Conservation (phyloP, 2,113 vertebrate genomes). For the Paedocypris sp. region DNA sequence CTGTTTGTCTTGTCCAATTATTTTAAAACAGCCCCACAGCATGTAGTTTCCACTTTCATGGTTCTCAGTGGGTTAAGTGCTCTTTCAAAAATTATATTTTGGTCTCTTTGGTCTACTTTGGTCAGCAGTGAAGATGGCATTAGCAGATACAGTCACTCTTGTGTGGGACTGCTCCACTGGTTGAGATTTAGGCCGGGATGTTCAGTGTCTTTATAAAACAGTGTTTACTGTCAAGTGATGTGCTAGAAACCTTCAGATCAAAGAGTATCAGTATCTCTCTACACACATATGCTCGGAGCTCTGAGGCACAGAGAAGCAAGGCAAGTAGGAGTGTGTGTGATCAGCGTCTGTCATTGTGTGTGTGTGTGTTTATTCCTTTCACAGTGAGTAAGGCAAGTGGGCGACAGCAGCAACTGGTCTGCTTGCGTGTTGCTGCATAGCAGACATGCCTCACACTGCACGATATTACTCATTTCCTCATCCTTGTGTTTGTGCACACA, state of each 20-base stretch:
- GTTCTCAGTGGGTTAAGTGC: too few species aligned
- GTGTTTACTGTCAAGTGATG: not conserved
- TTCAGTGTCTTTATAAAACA: too few species aligned
- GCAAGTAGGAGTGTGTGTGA: constrained; percentile 34
- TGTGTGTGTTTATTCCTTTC: constrained; percentile 48
- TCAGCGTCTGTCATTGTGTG: constrained; percentile 37
- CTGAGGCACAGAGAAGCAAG: constrained; percentile 2
- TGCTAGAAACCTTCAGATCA: not conserved
- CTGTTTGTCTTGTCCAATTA: too few species aligned
- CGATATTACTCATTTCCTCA: constrained; percentile 73
- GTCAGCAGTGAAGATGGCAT: too few species aligned
- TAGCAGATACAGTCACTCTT: too few species aligned
- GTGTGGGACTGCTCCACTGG: too few species aligned
- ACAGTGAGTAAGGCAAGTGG: constrained; percentile 68
- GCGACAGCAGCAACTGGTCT: constrained; percentile 68
- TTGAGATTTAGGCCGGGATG: too few species aligned
- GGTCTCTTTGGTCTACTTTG: too few species aligned
- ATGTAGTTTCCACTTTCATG: too few species aligned
- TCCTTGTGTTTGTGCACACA: constrained; percentile 52
- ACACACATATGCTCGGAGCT: constrained; percentile 11
- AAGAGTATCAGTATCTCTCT: constrained; percentile 13
- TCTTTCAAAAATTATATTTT: too few species aligned
- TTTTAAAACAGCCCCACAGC: too few species aligned
- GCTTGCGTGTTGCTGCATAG: constrained; percentile 65
- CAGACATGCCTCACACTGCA: constrained; percentile 67